Conservation (phyloP, 2,113 vertebrate genomes). For the Eidolon helvum region DNA sequence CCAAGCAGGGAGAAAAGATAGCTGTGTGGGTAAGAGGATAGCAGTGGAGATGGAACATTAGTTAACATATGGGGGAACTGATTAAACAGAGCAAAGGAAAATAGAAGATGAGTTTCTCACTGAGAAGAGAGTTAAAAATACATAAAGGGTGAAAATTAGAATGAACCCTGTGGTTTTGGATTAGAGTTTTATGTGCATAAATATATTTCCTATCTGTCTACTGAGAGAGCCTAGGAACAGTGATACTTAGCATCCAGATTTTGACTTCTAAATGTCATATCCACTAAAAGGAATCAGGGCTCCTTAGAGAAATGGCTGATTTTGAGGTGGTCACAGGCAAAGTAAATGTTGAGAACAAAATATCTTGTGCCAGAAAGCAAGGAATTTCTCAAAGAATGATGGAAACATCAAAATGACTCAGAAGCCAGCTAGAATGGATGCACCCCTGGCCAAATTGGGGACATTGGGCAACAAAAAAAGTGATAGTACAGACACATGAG, state of each 20-base stretch:
- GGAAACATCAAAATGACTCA: background rate
- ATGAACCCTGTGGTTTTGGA: background rate
- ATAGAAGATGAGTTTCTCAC: background rate
- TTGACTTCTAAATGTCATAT: background rate
- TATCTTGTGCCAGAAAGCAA: background rate
- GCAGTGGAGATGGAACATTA: background rate
- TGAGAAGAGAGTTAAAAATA: background rate
- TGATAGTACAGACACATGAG: background rate
- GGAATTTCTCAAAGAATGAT: background rate
- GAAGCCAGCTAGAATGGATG: background rate
- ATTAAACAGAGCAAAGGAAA: background rate
- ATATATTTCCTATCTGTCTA: background rate
- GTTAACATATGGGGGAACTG: background rate
- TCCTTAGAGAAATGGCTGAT: slow-evolving; percentile 12
- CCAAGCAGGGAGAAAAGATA: background rate
- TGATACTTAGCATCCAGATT: background rate
- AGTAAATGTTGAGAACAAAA: background rate
- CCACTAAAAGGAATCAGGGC: background rate
- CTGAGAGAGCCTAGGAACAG: background rate
- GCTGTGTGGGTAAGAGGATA: background rate
- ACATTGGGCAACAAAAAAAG: background rate
- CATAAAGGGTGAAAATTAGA: background rate
- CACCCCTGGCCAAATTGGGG: background rate
- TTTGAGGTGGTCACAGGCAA: background rate
- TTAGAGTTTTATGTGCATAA: background rate